Evolutionary conservation across 2,888 invertebrate species (phyloP).

Genomic region (Lypha dubia): DNA sequence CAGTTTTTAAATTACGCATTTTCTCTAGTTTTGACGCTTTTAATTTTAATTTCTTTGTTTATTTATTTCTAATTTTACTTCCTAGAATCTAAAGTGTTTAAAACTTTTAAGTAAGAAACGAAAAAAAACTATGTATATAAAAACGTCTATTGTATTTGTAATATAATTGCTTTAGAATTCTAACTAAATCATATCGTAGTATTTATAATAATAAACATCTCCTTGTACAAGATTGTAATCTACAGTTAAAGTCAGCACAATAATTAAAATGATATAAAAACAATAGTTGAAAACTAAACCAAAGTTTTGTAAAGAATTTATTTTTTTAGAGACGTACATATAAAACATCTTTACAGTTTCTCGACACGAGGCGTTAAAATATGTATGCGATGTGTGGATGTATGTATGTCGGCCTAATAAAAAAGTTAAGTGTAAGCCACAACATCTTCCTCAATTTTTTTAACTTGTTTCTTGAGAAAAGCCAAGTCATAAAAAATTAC

Average conservation of each 20-base stretch:
- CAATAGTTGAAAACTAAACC: background rate
- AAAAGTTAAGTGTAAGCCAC: constrained; percentile 1
- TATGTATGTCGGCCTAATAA: background rate
- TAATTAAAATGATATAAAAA: constrained; percentile 15
- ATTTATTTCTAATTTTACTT: background rate
- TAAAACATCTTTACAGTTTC: background rate
- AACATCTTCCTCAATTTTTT: background rate
- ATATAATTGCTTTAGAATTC: background rate
- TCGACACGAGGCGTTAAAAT: background rate
- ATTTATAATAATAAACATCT: background rate
- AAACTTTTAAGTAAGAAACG: background rate
- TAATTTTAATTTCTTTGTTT: background rate
- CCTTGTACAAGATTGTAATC: constrained; percentile 32
- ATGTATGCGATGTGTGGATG: background rate
- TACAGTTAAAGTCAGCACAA: background rate
- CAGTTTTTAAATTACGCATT: too few relatives aligned
- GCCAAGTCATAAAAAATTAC: constrained; percentile 5
- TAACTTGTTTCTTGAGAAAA: constrained; percentile 35
- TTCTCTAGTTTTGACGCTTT: too few relatives aligned
- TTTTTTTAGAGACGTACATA: too few relatives aligned
- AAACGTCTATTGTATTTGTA: too few relatives aligned
- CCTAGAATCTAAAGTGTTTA: background rate
- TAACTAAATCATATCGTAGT: background rate
- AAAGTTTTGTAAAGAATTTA: background rate
- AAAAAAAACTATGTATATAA: too few relatives aligned